Evolutionary conservation across 1,140 invertebrate species (phyloP).

Genomic region (Tetragonula clypearis): DNA sequence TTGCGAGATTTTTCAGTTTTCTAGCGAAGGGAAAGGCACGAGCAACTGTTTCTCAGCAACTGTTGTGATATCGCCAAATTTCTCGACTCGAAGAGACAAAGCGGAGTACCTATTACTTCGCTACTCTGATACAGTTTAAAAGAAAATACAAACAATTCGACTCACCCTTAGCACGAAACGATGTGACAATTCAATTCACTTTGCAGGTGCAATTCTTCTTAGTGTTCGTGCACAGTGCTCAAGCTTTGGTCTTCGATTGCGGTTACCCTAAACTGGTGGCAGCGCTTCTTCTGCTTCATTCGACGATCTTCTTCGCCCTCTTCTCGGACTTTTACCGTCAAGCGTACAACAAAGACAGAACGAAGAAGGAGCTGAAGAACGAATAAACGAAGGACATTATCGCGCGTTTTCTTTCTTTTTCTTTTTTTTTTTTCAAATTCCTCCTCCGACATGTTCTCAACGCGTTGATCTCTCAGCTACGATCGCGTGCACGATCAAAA

Average conservation of each 20-base stretch:
- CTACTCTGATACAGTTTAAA: not conserved
- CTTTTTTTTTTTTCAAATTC: not conserved
- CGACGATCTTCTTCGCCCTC: constrained; percentile 94
- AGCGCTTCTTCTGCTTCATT: constrained; percentile 90
- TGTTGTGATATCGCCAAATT: not conserved
- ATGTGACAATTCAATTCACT: not conserved
- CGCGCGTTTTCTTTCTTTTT: not conserved
- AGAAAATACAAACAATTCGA: not conserved
- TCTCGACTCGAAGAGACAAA: not conserved
- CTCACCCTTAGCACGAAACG: not conserved
- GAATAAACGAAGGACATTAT: constrained; percentile 64
- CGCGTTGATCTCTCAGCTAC: not conserved
- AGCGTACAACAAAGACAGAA: constrained; percentile 84
- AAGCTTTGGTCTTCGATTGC: constrained; percentile 88
- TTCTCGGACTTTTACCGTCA: constrained; percentile 96
- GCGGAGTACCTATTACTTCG: not conserved
- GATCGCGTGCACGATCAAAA: not conserved
- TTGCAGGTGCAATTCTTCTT: constrained; percentile 89
- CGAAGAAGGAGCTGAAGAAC: constrained; percentile 78
- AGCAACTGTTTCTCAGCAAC: not conserved
- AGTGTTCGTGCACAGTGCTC: constrained; percentile 88
- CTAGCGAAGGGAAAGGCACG: constrained; percentile 1
- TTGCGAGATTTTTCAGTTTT: constrained; percentile 37
- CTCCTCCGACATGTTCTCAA: not conserved
- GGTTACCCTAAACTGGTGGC: constrained; percentile 90